Evolutionary conservation across 2,888 invertebrate species (phyloP).

Genomic region (Sinelater perroti): DNA sequence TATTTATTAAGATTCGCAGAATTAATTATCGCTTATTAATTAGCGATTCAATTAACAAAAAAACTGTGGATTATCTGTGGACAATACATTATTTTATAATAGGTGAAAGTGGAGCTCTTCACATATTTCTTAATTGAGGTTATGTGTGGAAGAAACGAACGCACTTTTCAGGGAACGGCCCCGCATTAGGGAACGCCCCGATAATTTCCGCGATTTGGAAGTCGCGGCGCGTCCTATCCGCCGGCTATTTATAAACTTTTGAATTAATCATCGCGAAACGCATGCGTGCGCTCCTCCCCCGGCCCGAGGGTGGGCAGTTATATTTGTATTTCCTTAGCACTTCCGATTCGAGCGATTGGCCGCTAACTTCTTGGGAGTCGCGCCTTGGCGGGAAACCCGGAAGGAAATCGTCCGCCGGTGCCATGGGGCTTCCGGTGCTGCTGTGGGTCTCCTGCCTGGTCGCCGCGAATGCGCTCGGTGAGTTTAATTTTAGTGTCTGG

Average conservation of each 20-base stretch:
- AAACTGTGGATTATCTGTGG: too few relatives aligned
- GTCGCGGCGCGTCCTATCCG: too few relatives aligned
- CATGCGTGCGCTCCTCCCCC: slow-evolving; percentile 16
- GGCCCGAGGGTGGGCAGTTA: slow-evolving; percentile 23
- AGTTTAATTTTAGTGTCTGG: not conserved
- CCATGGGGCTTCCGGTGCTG: slow-evolving; percentile 5
- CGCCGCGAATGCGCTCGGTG: slow-evolving; percentile 7
- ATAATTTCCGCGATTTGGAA: not conserved
- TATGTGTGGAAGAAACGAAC: too few relatives aligned
- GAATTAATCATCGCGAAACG: not conserved
- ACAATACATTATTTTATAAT: too few relatives aligned
- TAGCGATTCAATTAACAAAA: too few relatives aligned
- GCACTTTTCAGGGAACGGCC: not conserved
- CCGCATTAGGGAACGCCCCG: not conserved
- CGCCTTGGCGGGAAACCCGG: not conserved
- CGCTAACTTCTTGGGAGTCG: slow-evolving; percentile 25
- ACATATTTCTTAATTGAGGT: too few relatives aligned
- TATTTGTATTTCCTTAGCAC: slow-evolving; percentile 29
- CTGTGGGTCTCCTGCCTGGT: not conserved
- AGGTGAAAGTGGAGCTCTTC: too few relatives aligned
- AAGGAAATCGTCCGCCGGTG: slow-evolving; percentile 3
- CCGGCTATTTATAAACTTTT: not conserved
- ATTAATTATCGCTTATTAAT: too few relatives aligned
- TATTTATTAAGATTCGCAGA: too few relatives aligned
- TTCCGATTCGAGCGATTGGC: slow-evolving; percentile 27